Conservation (phyloP, 30 jellyfish, hydroid and myxozoan species). For the Chironex yamaguchii region DNA sequence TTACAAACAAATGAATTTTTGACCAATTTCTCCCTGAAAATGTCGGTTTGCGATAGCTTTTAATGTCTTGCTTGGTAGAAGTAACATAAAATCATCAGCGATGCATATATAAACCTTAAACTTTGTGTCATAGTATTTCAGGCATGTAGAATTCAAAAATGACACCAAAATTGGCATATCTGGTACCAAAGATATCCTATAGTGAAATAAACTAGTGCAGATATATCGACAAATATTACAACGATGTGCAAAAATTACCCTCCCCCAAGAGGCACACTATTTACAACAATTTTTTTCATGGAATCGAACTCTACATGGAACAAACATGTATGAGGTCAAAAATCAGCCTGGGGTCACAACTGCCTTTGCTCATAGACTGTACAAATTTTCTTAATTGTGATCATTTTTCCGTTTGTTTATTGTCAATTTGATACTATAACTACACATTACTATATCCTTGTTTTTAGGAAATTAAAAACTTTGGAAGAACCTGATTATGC, state of each 20-base stretch:
- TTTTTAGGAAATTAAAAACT: too few species aligned
- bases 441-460: too few species aligned
- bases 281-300: too few species aligned
- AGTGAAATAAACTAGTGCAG: too few species aligned
- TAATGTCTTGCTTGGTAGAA: neutral
- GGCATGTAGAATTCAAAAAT: slow-evolving; percentile 25
- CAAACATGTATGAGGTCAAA: neutral
- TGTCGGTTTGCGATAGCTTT: neutral
- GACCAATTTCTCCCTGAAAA: slow-evolving; percentile 9
- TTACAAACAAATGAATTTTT: too few species aligned
- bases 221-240: too few species aligned
- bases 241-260: too few species aligned
- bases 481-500: too few species aligned
- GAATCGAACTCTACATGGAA: slow-evolving; percentile 2
- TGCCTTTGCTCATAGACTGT: slow-evolving; percentile 23
- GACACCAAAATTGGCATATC: neutral
- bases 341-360: too few species aligned
- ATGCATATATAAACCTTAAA: neutral
- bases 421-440: too few species aligned
- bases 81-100: neutral
- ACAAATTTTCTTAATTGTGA: neutral
- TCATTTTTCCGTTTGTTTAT: neutral
- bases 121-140: neutral
- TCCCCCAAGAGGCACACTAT: too few species aligned
- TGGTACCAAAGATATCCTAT: too few species aligned